Evolutionary conservation across 2,113 vertebrate species (phyloP).

Genomic region (Colinus virginianus): DNA sequence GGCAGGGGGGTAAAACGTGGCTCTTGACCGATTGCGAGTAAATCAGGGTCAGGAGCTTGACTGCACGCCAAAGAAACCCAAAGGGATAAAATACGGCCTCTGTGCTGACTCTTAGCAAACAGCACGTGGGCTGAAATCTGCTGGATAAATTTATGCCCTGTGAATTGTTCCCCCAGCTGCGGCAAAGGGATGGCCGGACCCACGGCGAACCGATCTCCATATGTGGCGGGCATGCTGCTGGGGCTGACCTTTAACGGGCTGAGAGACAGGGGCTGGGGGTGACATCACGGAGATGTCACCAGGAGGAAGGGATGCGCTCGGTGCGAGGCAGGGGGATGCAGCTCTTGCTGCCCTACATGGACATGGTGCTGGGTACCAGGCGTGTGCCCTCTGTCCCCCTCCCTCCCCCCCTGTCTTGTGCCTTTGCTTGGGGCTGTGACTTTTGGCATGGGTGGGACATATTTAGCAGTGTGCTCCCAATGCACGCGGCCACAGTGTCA

Average conservation of each 20-base stretch:
- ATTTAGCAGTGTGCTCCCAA: slow-evolving; percentile 71
- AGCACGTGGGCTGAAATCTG: slow-evolving; percentile 72
- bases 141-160: slow-evolving; percentile 72
- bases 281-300: not conserved
- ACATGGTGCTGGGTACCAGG: not conserved
- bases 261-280: not conserved
- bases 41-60: slow-evolving; percentile 70
- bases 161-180: slow-evolving; percentile 72
- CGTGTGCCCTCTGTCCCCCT: accelerated
- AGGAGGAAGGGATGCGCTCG: not conserved
- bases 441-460: slow-evolving; percentile 74
- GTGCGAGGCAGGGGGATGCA: not conserved
- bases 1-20: slow-evolving; percentile 47
- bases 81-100: slow-evolving; percentile 71
- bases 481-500: not conserved
- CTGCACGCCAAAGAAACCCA: slow-evolving; percentile 67
- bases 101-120: slow-evolving; percentile 63
- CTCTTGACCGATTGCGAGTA: slow-evolving; percentile 68
- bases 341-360: not conserved
- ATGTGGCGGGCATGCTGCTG: slow-evolving; percentile 60
- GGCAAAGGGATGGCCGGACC: slow-evolving; percentile 40
- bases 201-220: slow-evolving; percentile 53
- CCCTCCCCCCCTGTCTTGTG: not conserved
- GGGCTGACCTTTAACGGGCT: slow-evolving; percentile 58
- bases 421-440: slow-evolving; percentile 71